Evolutionary conservation across 2,113 vertebrate genomes (phyloP).

Genomic region (Oceanodroma tethys): DNA sequence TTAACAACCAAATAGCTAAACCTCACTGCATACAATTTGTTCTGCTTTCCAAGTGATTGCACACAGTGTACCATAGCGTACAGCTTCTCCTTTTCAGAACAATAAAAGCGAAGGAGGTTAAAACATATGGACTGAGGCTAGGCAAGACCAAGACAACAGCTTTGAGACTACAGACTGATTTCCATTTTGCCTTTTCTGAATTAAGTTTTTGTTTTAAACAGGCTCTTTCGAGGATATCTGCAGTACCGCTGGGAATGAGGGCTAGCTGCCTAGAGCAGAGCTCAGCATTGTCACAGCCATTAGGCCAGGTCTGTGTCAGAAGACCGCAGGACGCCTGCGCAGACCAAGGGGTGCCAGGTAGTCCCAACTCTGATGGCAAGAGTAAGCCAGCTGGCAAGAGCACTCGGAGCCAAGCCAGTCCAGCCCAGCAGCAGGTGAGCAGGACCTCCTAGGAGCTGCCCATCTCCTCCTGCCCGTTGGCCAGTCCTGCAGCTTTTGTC

Average conservation of each 20-base stretch:
- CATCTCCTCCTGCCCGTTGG: rapidly evolving
- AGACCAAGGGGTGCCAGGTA: neutral
- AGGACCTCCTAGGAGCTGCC: neutral
- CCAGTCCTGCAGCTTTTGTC: neutral
- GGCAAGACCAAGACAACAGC: neutral
- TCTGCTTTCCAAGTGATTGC: neutral
- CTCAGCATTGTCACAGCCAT: neutral
- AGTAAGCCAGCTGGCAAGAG: neutral
- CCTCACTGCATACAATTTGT: neutral
- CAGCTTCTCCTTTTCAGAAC: neutral
- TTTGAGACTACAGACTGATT: neutral
- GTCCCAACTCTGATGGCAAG: neutral
- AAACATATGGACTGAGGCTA: neutral
- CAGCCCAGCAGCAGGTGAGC: neutral
- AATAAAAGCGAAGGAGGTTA: neutral
- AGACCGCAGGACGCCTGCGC: neutral
- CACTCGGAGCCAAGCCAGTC: neutral
- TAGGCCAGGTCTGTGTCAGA: neutral
- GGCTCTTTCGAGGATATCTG: neutral
- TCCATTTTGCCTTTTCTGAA: neutral
- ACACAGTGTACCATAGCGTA: neutral
- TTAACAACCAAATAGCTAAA: neutral
- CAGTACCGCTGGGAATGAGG: neutral
- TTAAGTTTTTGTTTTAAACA: neutral
- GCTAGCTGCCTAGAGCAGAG: neutral